These are phyloP conservation scores for Spheniscus humboldti DNA, from an alignment of 2,797 vertebrate genomes.

Conservation along the genomic window DNA sequence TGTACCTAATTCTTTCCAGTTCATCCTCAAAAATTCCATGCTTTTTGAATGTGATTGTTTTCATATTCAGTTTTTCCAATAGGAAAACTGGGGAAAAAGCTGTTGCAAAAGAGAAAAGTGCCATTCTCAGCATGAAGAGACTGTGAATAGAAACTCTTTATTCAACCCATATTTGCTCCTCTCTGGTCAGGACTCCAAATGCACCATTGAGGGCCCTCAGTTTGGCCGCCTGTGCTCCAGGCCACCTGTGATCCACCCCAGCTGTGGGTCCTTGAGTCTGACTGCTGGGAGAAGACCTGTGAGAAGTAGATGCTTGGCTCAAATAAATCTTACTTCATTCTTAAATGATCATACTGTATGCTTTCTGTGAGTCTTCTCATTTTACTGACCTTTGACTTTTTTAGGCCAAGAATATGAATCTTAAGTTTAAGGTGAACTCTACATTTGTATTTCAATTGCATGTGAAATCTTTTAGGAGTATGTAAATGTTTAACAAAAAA, in stretches of 20 bases:
- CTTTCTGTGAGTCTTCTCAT: neutral
- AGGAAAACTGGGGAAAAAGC: neutral
- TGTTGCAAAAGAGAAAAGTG: neutral
- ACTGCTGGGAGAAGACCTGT: neutral
- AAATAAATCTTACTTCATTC: neutral
- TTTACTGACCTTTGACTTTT: neutral
- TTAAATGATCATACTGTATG: neutral
- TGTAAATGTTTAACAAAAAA: neutral
- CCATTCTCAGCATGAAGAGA: neutral
- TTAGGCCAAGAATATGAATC: neutral
- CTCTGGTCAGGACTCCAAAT: neutral
- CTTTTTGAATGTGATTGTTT: neutral
- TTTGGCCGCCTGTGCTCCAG: neutral
- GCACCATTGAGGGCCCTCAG: rapidly evolving
- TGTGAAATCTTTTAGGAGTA: neutral
- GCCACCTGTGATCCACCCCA: neutral
- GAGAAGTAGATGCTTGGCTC: neutral
- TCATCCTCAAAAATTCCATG: neutral
- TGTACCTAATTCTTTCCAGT: neutral
- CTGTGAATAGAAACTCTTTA: neutral
- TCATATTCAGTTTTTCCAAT: neutral
- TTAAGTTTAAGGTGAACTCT: neutral
- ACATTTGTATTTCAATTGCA: neutral
- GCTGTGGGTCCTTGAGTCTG: neutral
- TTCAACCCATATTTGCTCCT: neutral